Conservation (phyloP, 1,140 invertebrate species). For the Neodiprion lecontei region DNA sequence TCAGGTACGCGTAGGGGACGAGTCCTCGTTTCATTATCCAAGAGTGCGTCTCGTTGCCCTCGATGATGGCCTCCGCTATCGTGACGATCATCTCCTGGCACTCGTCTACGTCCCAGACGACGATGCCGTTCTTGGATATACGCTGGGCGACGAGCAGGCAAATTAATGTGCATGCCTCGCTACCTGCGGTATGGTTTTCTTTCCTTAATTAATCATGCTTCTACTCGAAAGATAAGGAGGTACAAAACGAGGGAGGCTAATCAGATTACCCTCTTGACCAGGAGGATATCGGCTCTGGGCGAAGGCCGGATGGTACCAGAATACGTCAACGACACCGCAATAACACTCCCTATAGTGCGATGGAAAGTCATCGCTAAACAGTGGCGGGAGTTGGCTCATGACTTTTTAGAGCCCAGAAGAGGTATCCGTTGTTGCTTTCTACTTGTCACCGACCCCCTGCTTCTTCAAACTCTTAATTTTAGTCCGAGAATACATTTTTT, state of each 20-base stretch:
- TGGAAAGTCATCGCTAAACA: conserved; percentile 42
- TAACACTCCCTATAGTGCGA: conserved; percentile 43
- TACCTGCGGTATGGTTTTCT: conserved; percentile 27
- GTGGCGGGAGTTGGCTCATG: conserved; percentile 45
- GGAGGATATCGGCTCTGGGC: conserved; percentile 57
- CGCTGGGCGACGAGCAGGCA: conserved; percentile 54
- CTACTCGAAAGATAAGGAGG: not conserved
- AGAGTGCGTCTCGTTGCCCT: conserved; percentile 50
- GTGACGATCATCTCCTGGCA: conserved; percentile 40
- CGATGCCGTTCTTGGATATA: conserved; percentile 39
- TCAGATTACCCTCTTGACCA: conserved; percentile 50
- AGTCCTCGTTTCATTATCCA: conserved; percentile 45
- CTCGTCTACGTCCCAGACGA: conserved; percentile 40
- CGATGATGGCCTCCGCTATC: conserved; percentile 53
- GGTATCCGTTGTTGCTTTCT: not conserved
- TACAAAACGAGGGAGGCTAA: no score
- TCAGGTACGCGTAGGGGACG: conserved; percentile 52
- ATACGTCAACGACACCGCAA: conserved; percentile 38
- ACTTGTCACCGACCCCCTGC: not conserved
- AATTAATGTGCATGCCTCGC: conserved; percentile 58
- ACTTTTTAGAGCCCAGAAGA: conserved; percentile 24
- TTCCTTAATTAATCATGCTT: not conserved
- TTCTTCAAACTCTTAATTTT: conserved; percentile 31
- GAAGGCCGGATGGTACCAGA: conserved; percentile 53
- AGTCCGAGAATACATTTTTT: conserved; percentile 28